A percentile compares a stretch with the other conserved stretches of the same genome.
phyloP scores from a whole-genome alignment of 2,797 vertebrate genomes.

The Scolopax rusticola region DNA sequence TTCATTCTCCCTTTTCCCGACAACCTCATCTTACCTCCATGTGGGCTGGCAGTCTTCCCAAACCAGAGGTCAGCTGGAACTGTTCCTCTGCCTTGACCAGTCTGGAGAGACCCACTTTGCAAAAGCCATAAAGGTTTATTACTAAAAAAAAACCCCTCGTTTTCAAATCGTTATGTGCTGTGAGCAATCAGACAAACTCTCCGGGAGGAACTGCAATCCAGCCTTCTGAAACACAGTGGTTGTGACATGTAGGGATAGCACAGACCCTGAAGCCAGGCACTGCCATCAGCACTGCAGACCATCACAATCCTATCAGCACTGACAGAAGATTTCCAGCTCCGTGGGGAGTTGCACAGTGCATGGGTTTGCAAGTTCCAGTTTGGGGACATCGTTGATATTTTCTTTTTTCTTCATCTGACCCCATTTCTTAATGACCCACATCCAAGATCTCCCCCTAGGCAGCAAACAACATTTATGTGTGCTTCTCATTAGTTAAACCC shows the following conservation, averaged over 20 bases:
- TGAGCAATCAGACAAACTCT: conserved; percentile 58
- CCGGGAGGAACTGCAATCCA: conserved; percentile 17
- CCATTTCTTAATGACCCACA: conserved; percentile 60
- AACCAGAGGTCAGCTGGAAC: conserved; percentile 22
- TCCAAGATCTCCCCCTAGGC: conserved; percentile 57
- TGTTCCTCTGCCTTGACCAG: background rate
- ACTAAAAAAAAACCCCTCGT: conserved; percentile 1
- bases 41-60: background rate
- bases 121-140: conserved; percentile 16
- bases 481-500: conserved; percentile 54
- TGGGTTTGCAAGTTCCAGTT: conserved; percentile 51
- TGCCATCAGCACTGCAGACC: conserved; percentile 44
- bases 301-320: conserved; percentile 12
- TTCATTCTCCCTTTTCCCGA: background rate
- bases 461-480: conserved; percentile 60
- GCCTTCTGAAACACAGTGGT: conserved; percentile 42
- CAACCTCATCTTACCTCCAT: background rate
- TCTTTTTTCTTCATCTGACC: conserved; percentile 58
- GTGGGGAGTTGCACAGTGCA: conserved; percentile 1
- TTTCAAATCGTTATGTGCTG: conserved; percentile 47
- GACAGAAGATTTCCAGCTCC: conserved; percentile 57
- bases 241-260: conserved; percentile 60
- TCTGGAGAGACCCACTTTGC: background rate
- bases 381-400: conserved; percentile 33
- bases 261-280: conserved; percentile 56